phyloP scores from a whole-genome alignment of 2,888 invertebrate species.

The Halictus ligatus region DNA sequence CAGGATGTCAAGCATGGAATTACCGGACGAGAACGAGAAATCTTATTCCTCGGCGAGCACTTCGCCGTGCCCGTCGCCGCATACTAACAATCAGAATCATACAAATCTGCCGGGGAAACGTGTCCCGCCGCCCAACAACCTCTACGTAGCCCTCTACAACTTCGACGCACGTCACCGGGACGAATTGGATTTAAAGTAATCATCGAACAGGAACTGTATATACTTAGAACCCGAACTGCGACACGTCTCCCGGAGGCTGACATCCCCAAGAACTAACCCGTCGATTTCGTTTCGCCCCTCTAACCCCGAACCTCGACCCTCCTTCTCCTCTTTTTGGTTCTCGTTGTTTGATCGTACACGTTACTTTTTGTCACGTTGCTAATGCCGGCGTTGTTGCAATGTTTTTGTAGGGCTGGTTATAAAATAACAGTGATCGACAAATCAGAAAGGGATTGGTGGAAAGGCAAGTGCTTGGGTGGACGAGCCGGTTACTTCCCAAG shows the following conservation, averaged over 20 bases:
- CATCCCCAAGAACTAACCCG: neutral
- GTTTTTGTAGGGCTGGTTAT: constrained; percentile 77
- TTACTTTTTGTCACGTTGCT: neutral
- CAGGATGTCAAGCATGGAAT: constrained; percentile 96
- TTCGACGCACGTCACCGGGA: constrained; percentile 97
- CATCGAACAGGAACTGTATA: constrained; percentile 26
- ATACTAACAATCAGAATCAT: constrained; percentile 83
- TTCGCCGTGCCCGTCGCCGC: constrained; percentile 96
- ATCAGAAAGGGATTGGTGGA: constrained; percentile 98
- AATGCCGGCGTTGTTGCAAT: neutral
- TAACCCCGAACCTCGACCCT: neutral
- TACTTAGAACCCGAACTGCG: neutral
- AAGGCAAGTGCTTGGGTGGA: constrained; percentile 95
- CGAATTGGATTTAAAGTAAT: constrained; percentile 95
- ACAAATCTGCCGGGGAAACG: constrained; percentile 80
- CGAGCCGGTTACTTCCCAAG: constrained; percentile 97
- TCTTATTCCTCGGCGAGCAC: constrained; percentile 96
- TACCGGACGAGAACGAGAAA: constrained; percentile 95
- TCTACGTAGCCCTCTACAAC: constrained; percentile 97
- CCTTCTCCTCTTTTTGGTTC: neutral
- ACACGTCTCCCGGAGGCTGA: neutral
- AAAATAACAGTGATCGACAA: constrained; percentile 97
- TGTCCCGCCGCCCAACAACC: constrained; percentile 92
- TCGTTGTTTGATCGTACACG: neutral
- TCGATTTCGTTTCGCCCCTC: neutral